Evolutionary conservation across 2,888 invertebrate genomes (phyloP).

Genomic region (Lycocerus yunnanus): DNA sequence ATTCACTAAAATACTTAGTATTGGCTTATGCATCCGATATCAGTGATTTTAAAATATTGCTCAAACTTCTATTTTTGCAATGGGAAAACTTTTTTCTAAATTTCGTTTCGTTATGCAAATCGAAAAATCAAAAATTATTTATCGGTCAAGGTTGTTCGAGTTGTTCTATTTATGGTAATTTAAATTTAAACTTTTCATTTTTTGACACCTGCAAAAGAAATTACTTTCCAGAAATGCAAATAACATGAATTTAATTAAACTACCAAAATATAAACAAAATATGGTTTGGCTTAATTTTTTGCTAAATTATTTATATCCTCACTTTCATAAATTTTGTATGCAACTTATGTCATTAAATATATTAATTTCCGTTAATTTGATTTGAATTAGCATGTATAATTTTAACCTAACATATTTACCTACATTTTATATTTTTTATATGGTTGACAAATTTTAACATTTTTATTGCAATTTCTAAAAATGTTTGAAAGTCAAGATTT

Average conservation of each 20-base stretch:
- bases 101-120: neutral
- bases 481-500: neutral
- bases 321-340: conserved; percentile 1
- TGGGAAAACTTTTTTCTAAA: neutral
- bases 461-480: conserved; percentile 1
- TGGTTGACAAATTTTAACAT: neutral
- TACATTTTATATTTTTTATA: neutral
- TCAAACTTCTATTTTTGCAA: neutral
- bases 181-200: neutral
- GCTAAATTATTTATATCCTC: neutral
- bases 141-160: neutral
- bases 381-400: neutral
- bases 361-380: neutral
- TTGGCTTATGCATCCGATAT: too few species aligned
- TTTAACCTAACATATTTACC: conserved; percentile 2
- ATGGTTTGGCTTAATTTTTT: neutral
- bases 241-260: neutral
- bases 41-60: neutral
- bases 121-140: neutral
- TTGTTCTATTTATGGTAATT: neutral
- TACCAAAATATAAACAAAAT: neutral
- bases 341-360: neutral
- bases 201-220: neutral
- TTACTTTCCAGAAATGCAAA: neutral
- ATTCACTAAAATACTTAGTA: too few species aligned